Evolutionary conservation across 2,113 vertebrate genomes (phyloP).

Genomic region (rat (Rattus norvegicus)): DNA sequence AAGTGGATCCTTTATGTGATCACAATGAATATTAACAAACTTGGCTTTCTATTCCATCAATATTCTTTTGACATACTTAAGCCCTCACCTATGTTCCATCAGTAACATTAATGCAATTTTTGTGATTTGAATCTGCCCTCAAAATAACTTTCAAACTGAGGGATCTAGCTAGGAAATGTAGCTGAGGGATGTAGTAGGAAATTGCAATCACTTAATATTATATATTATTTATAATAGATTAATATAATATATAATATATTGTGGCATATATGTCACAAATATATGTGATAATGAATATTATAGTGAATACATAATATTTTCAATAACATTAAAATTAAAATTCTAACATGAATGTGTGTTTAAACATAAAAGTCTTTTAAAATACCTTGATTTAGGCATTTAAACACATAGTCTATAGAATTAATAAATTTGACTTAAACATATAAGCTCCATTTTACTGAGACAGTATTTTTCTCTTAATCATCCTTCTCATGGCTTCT

Average conservation of each 20-base stretch:
- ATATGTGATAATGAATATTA: not conserved
- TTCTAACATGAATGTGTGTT: not conserved
- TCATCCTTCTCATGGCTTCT: conserved; percentile 57
- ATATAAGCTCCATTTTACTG: not conserved
- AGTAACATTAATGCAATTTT: not conserved
- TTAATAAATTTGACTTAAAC: not conserved
- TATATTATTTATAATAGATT: not conserved
- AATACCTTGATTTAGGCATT: not conserved
- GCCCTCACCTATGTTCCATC: not conserved
- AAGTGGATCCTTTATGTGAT: not conserved
- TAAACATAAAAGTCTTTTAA: not conserved
- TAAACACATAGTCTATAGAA: not conserved
- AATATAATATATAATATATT: not conserved
- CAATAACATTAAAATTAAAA: not conserved
- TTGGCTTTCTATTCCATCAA: not conserved
- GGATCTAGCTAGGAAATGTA: not conserved
- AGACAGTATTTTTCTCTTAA: conserved; percentile 62
- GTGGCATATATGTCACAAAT: not conserved
- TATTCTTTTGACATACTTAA: not conserved
- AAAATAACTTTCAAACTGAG: not conserved
- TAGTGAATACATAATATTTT: not conserved
- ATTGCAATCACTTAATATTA: not conserved
- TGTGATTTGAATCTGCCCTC: not conserved
- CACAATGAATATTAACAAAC: not conserved
- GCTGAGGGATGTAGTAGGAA: not conserved